Evolutionary conservation across 2,113 vertebrate genomes (phyloP), one percentile per base, ranked within the genome.

Genomic region (Gadus macrocephalus): DNA sequence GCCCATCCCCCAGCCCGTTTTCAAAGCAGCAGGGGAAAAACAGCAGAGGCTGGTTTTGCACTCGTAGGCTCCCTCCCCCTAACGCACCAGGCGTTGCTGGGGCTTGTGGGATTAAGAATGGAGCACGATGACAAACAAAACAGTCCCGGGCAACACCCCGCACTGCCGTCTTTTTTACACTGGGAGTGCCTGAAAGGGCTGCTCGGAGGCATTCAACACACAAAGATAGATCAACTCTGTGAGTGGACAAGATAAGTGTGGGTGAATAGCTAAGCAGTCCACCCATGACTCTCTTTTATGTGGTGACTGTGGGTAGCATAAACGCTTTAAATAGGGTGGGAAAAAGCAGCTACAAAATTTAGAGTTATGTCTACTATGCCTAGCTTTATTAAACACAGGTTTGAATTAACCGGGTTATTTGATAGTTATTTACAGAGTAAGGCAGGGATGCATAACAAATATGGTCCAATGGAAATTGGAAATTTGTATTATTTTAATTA

Each of bases 71-170:
- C 86, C 87, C 85, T 83, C 85, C 85, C 58, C 42, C 80, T 68
- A 76, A 80, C 87, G 83, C 84, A 83, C 75, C 83, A 87, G 85
- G 81, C 86, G 86, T 85, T 78, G 81, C 87, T 77, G 81, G 84
- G 83, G 88, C 85, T 89, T 85, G 84, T 87, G 88, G 90, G 88
- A 91, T 91, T 91, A 90, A 87, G 87, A 90, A 86, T 85, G 86
- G 88, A 88, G 84, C 90, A 88, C 81, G 87, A 88, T 87, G 88
- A 91, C 89, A 89, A 86, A 91, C 88, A 90, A 89, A 90, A 90
- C 86, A 86, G 85, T 89, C 84, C 86, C 79, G 78, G 85, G 84
- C 86, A 86, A 85, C 85, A 86, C 89, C 86, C 88, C 74, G 78
- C 77, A 79, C 79, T 73, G 81, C 81, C 76, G 87, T 85, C 88